Base-by-base conservation (phyloP, 2,113 vertebrate genomes). In the Trematocara stigmaticum region DNA sequence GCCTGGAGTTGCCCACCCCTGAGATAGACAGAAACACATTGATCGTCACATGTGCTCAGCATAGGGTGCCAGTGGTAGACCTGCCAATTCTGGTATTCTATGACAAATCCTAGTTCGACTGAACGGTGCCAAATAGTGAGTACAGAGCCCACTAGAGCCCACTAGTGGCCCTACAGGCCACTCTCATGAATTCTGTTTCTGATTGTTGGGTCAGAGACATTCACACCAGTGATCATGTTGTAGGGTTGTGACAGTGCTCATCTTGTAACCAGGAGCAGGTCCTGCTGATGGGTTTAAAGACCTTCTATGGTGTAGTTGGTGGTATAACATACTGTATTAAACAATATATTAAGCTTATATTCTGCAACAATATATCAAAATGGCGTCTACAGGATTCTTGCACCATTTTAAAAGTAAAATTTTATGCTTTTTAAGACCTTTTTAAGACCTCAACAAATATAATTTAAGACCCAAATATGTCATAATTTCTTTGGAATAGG, bases 291-390 rank as follows among this genome's bases (percentile, higher is more conserved):
- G 56, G 8, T 34, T 59, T 59, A 18, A 34, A 59, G 56, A 59
- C 56, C 56, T 59, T 59, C 56, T 59, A 2, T 16, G 55, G 7
- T 57, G 34, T 1, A 51, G 56, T 0, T 18, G 56, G 29, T 59
- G 56, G 29, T 34, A 59, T 59, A 59, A 59, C 29, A 3, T 59
- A 59, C 34, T 59, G 56, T 2, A 59, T 34, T 59, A 1, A 59
- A 34, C 56, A 34, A 59, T 18, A 59, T 0, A 18, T 34, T 61
- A 61, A 61, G 29, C 15, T 61, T 34, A 34, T 18, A 61, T 61
- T 61, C 15, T 0, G 2, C 3, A 61, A 34, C 8, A 61, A 29
- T 29, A 29, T 61, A 34, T 18, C 0, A 61, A 61, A 61, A 34
- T 34, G 0, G 56, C 56, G 34, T 59, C 56, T 10, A 34, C n/a